Conservation (phyloP, 2,888 invertebrate genomes). For the Sminthurides aquaticus region DNA sequence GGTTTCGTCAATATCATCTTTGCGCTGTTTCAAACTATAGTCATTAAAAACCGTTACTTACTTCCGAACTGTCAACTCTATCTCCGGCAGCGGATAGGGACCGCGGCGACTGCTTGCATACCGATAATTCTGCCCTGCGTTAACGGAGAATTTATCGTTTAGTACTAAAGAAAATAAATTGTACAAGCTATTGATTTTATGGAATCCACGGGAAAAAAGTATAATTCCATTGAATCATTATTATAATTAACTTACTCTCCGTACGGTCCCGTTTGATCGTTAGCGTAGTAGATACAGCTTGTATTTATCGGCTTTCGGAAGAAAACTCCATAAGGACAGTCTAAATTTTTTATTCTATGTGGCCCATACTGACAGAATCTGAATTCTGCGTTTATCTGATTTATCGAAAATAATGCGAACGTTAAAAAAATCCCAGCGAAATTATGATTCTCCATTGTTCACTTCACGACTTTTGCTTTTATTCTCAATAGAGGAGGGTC, state of each 20-base stretch:
- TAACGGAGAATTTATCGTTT: too few relatives aligned
- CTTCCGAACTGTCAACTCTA: neutral
- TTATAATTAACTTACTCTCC: too few relatives aligned
- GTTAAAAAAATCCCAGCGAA: too few relatives aligned
- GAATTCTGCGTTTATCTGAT: conserved; percentile 7
- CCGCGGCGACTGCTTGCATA: neutral
- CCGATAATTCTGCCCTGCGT: conserved; percentile 6
- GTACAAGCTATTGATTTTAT: too few relatives aligned
- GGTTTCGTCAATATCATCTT: neutral
- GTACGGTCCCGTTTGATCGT: conserved; percentile 9
- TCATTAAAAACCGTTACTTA: too few relatives aligned
- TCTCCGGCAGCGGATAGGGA: conserved; percentile 3
- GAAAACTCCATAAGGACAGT: conserved; percentile 12
- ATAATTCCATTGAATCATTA: too few relatives aligned
- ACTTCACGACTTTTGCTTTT: too few relatives aligned
- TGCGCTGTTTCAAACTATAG: too few relatives aligned
- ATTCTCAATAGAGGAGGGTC: too few relatives aligned
- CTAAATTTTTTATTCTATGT: conserved; percentile 9
- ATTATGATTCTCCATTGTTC: too few relatives aligned
- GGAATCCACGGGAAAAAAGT: too few relatives aligned
- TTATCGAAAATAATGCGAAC: neutral
- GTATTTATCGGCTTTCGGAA: neutral
- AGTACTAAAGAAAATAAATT: too few relatives aligned
- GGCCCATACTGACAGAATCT: conserved; percentile 15
- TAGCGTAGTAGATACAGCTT: conserved; percentile 15